Base-by-base conservation (phyloP, 2,888 invertebrate species). In the Tipula unca region DNA sequence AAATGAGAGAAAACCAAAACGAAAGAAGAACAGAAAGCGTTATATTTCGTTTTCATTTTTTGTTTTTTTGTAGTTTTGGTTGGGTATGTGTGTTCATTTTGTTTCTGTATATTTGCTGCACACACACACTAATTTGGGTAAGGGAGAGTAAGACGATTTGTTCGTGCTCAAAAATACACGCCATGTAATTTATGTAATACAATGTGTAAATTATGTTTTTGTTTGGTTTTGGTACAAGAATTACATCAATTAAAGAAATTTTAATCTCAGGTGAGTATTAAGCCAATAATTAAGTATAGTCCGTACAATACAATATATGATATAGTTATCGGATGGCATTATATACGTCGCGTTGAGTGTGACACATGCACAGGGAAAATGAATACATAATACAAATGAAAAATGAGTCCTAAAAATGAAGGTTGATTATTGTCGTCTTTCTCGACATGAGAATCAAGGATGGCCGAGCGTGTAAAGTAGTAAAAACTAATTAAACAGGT, bases 11-110 rank as follows among this genome's bases (percentile, higher is more conserved):
- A 69, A 69, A 69, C 69, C 69, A 69, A 69, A 69, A 69, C 69
- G 69, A 69, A 69, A 69, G 69, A 69, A 69, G 69, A 69, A 69
- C 69, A 69, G 69, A 69, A 69, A 69, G 69, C 69, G 25, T 69
- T 69, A 69, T 69, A 69, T 69, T 69, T 69, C 69, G 69, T 69
- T 69, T 69, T 69, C 69, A 69, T 69, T 69, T 69, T 69, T 10
- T 10, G 10, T 5, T 54, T n/a, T 54, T 1, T 5, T 54, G 13
- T 39, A 17, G n/a, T n/a, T n/a, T n/a, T n/a, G n/a, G n/a, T n/a
- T 69, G 69, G 20, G 69, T 69, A 25, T 25, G 69, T 25, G 25
- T 69, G 25, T 69, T 10, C 32, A 32, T 32, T 32, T 32, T 32
- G 32, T 32, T 32, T 32, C 32, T 32, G 6, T 32, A 32, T 6